Conservation (phyloP, 2,113 vertebrate species). For the Fukomys damarensis region DNA sequence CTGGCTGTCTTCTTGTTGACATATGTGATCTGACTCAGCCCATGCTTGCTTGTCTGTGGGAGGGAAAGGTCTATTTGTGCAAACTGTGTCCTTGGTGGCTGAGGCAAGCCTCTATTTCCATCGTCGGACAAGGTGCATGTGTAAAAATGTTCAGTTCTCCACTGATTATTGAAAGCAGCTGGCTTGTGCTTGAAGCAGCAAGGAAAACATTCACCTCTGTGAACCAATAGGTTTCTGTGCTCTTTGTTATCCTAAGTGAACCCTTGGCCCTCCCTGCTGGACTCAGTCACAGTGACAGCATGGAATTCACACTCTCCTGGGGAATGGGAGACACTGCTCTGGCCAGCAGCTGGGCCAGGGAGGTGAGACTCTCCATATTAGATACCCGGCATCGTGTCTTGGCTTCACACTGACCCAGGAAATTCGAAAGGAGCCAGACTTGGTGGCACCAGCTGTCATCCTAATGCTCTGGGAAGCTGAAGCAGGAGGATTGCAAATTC, state of each 20-base stretch:
- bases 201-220: neutral
- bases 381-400: neutral
- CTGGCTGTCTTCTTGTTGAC: neutral
- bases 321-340: rapidly evolving
- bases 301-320: neutral
- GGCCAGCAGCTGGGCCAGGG: neutral
- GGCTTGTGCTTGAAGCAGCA: neutral
- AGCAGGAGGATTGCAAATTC: neutral
- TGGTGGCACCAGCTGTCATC: neutral
- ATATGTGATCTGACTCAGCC: neutral
- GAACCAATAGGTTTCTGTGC: neutral
- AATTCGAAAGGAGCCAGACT: neutral
- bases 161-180: neutral
- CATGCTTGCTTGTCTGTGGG: neutral
- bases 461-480: neutral
- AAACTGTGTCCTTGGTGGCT: neutral
- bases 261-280: neutral
- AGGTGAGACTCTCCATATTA: neutral
- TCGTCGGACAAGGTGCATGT: neutral
- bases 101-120: neutral
- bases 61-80: neutral
- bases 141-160: neutral
- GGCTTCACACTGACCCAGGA: neutral
- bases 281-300: rapidly evolving
- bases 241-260: neutral